Evolutionary conservation across 2,113 vertebrate genomes (phyloP).

Genomic region (Gymnorhina tibicen): DNA sequence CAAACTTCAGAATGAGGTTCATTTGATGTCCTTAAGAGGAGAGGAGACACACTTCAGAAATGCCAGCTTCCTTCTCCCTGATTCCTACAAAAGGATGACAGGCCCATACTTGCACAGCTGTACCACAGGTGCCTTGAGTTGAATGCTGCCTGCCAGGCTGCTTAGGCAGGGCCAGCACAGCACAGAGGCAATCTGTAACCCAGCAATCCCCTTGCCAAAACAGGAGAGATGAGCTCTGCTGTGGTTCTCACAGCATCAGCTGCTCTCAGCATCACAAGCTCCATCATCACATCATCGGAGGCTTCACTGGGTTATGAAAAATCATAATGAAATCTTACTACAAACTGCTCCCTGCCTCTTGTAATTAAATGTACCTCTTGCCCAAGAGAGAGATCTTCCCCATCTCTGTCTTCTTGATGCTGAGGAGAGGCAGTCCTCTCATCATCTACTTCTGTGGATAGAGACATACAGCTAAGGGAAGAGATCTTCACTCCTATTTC

Average conservation of each 20-base stretch:
- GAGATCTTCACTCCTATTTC: not conserved
- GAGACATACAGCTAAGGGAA: not conserved
- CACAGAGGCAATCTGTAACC: not conserved
- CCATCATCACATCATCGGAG: not conserved
- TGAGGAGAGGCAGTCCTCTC: not conserved
- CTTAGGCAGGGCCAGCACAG: not conserved
- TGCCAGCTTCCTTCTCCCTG: not conserved
- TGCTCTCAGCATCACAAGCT: not conserved
- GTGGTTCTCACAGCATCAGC: not conserved
- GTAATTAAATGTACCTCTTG: not conserved
- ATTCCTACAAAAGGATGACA: not conserved
- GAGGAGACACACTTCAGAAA: not conserved
- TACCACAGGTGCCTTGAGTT: not conserved
- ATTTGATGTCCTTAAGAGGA: not conserved
- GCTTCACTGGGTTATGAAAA: not conserved
- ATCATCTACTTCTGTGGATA: not conserved
- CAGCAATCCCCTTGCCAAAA: not conserved
- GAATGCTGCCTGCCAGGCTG: not conserved
- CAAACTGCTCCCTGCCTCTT: not conserved
- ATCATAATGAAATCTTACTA: not conserved
- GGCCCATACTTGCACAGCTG: not conserved
- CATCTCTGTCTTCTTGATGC: not conserved
- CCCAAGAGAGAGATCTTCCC: not conserved
- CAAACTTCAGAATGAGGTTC: not conserved
- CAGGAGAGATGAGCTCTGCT: not conserved